phyloP scores from a whole-genome alignment of 1,140 invertebrate species.

The Temnothorax curvispinosus region DNA sequence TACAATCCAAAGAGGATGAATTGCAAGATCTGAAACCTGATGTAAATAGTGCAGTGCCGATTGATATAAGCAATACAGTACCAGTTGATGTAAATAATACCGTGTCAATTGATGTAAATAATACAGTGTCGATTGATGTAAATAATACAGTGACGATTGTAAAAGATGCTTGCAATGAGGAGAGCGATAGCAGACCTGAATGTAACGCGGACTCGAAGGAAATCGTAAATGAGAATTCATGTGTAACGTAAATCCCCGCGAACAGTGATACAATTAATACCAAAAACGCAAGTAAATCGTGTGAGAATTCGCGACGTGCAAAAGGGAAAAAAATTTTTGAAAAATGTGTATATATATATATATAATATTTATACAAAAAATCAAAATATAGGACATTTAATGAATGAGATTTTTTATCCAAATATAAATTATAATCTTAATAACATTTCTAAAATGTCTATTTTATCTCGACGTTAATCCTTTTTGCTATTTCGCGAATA shows the following conservation, averaged over 20 bases:
- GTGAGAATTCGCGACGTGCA: background rate
- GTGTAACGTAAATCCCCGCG: background rate
- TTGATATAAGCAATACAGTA: background rate
- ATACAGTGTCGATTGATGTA: background rate
- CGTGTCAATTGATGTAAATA: background rate
- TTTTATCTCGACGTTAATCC: background rate
- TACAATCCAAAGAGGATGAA: conserved; percentile 25
- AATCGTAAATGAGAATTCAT: background rate
- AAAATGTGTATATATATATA: background rate
- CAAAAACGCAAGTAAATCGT: background rate
- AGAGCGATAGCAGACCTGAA: background rate
- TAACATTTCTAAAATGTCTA: conserved; percentile 11
- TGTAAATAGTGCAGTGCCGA: conserved; percentile 3
- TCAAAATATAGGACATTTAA: background rate
- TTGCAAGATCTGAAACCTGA: background rate
- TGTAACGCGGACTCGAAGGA: background rate
- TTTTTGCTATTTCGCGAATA: background rate
- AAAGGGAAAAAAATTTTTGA: background rate
- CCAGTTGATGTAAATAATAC: background rate
- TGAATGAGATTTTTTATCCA: background rate
- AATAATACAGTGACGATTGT: background rate
- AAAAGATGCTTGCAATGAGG: background rate
- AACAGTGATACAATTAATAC: background rate
- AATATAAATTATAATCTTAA: conserved; percentile 1
- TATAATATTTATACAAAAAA: background rate